Percentiles rank a stretch among this genome's conserved stretches.
These are phyloP conservation scores for Crax fasciolata DNA, from an alignment of 2,797 vertebrate genomes.

Conservation along the genomic window DNA sequence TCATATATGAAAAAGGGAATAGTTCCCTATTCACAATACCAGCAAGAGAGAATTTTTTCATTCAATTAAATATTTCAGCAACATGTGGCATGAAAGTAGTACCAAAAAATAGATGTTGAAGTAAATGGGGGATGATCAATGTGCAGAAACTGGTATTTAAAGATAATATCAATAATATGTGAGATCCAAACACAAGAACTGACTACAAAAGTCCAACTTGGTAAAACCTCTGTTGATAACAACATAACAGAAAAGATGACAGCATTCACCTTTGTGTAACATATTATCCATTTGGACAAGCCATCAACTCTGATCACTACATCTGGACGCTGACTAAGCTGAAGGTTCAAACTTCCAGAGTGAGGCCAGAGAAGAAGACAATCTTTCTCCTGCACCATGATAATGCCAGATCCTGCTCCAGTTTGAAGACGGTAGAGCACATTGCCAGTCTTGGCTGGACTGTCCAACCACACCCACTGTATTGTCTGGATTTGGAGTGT, in stretches of 20 bases:
- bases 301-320: not conserved
- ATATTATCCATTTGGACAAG: not conserved
- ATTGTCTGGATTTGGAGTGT: not conserved
- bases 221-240: not conserved
- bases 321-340: not conserved
- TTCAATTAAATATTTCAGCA: not conserved
- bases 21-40: not conserved
- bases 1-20: not conserved
- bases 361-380: not conserved
- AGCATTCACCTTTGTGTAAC: not conserved
- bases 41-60: not conserved
- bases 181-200: not conserved
- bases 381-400: not conserved
- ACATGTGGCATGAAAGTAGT: not conserved
- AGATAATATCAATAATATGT: not conserved
- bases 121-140: not conserved
- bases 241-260: not conserved
- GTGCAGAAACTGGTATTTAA: not conserved
- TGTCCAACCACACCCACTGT: not conserved
- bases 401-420: no score
- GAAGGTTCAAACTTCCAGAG: not conserved
- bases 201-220: not conserved
- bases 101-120: not conserved
- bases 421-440: not conserved
- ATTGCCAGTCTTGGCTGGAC: not conserved